A percentile compares a stretch with the other conserved stretches of the same genome.
Evolutionary conservation across 2,113 vertebrate species (phyloP).

Genomic region (Aspidoscelis tigris): DNA sequence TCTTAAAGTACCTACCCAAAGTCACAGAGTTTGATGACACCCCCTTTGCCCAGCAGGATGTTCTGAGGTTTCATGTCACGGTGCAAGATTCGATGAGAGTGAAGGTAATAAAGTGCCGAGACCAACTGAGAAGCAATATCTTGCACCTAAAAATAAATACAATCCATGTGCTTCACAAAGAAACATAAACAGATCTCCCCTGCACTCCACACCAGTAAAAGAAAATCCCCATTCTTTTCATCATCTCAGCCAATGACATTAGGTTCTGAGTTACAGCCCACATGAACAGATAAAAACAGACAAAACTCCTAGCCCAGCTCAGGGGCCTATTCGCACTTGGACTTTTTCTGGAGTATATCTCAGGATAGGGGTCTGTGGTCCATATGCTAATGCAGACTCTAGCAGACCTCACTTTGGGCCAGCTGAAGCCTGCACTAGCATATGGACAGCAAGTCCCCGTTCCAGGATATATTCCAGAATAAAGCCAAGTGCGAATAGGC

Average conservation of each 20-base stretch:
- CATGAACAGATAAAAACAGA: neutral
- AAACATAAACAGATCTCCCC: too few species aligned
- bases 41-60: conserved; percentile 91
- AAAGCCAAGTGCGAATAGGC: too few species aligned
- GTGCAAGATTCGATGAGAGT: conserved; percentile 96
- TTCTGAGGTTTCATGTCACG: conserved; percentile 99
- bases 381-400: too few species aligned
- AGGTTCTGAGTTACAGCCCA: neutral
- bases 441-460: too few species aligned
- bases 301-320: neutral
- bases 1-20: conserved; percentile 83
- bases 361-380: too few species aligned
- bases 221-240: neutral
- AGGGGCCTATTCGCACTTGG: too few species aligned
- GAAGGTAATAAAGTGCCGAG: conserved; percentile 96
- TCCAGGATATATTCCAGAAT: too few species aligned
- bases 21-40: conserved; percentile 94
- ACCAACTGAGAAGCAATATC: conserved; percentile 92
- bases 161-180: neutral
- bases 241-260: neutral
- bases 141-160: conserved; percentile 76
- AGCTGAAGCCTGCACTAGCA: too few species aligned
- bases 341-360: too few species aligned
- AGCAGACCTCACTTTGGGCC: too few species aligned
- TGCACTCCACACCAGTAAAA: neutral